Percentiles rank a stretch among this genome's conserved stretches.
These are phyloP conservation scores for Mythimna ferrago DNA, from an alignment of 2,888 invertebrate genomes.

Conservation along the genomic window DNA sequence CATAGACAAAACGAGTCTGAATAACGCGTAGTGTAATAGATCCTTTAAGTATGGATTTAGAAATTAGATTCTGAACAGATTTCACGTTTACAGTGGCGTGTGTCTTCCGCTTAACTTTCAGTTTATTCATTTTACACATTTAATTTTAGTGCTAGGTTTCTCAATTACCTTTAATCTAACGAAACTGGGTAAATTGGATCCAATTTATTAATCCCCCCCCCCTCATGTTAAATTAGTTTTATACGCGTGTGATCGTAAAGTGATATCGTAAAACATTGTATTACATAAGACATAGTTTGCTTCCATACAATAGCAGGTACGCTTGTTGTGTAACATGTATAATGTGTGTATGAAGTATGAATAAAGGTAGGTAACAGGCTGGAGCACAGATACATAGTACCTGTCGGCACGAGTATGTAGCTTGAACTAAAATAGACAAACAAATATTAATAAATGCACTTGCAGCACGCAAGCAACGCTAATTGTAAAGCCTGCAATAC, in stretches of 20 bases:
- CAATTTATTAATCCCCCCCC: slow-evolving; percentile 58
- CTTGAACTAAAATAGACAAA: not conserved
- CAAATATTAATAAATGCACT: not conserved
- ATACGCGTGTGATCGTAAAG: slow-evolving; percentile 51
- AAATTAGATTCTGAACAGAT: too few relatives aligned
- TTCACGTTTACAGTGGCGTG: too few relatives aligned
- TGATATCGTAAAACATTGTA: slow-evolving; percentile 47
- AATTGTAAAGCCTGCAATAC: too few relatives aligned
- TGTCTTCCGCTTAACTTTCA: too few relatives aligned
- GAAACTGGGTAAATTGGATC: slow-evolving; percentile 60
- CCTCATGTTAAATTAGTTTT: slow-evolving; percentile 48
- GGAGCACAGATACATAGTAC: not conserved
- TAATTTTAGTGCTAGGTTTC: not conserved
- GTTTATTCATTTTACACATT: not conserved
- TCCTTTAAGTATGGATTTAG: too few relatives aligned
- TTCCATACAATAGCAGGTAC: slow-evolving; percentile 48
- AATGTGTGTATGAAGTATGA: slow-evolving; percentile 11
- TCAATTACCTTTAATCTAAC: slow-evolving; percentile 24
- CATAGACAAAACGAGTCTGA: too few relatives aligned
- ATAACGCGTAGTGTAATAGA: too few relatives aligned
- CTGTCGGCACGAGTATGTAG: not conserved
- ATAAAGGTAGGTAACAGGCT: slow-evolving; percentile 13
- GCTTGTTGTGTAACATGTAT: slow-evolving; percentile 41
- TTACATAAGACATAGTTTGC: slow-evolving; percentile 50
- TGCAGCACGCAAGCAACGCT: not conserved